Evolutionary conservation across 1,140 invertebrate genomes (phyloP), one percentile per base, ranked within the genome.

Genomic region (Drosophila eugracilis): DNA sequence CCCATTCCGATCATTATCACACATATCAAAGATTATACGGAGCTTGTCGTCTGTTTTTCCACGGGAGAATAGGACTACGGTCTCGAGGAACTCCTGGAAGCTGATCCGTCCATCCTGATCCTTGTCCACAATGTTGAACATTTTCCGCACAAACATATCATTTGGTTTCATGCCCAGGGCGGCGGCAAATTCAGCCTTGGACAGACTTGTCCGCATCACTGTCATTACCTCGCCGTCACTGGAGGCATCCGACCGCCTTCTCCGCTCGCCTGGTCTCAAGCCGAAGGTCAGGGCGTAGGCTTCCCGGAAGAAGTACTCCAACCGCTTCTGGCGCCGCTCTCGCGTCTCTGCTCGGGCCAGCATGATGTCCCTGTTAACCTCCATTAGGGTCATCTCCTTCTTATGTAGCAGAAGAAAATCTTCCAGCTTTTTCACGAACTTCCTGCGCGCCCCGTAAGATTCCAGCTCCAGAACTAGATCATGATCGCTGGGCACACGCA

Each of bases 61-160:
- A 42, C 96, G 93, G 3, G 96, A 96, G 83, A 97, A 97, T 2
- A 99, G 92, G 0, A 99, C 96, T 1, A 99, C 97, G 0, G 98
- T 99, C 81, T 99, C 97, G 15, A 99, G 92, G 91, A 99, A 99
- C 93, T 99, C 98, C 94, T 99, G 97, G 91, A 99, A 99, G 7
- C 97, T 98, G 79, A 99, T 99, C 77, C 97, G 94, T 0, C 98
- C 97, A 92, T 99, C 98, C 41, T 97, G 94, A 91, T 99, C 97
- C 83, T 98, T 98, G 91, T 99, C 98, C 0, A 99, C 98, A 75
- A 99, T 98, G 77, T 98, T 98, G 91, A 99, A 99, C 98, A 99
- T 99, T 92, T 99, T 97, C 74, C 98, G 96, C 0, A 99, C 98
- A 92, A 99, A 99, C 10, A 99, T 95, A 21, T 98, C 98, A 89